phyloP scores from a whole-genome alignment of 2,888 invertebrate genomes.

The Aplocera efformata region DNA sequence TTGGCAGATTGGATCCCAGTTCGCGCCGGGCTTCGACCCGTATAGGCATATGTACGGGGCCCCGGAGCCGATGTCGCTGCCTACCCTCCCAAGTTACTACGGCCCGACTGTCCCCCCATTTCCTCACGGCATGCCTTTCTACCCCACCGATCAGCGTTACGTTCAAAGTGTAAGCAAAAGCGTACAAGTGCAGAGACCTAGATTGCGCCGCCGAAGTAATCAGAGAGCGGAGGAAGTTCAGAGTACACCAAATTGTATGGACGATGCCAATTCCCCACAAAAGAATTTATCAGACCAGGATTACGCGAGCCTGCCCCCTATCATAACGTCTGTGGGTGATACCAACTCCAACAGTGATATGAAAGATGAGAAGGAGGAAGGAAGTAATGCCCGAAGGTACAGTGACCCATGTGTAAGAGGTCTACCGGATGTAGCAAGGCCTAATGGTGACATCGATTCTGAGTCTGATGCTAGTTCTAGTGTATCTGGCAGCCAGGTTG shows the following conservation, averaged over 20 bases:
- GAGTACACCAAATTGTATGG: constrained; percentile 46
- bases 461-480: constrained; percentile 79
- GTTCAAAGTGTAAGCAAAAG: constrained; percentile 57
- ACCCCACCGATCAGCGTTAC: constrained; percentile 60
- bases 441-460: constrained; percentile 73
- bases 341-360: constrained; percentile 72
- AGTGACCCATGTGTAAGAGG: constrained; percentile 85
- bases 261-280: constrained; percentile 54
- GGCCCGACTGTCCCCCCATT: constrained; percentile 39
- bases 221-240: constrained; percentile 55
- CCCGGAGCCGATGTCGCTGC: constrained; percentile 83
- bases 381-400: constrained; percentile 80
- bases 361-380: constrained; percentile 74
- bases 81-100: constrained; percentile 81
- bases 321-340: constrained; percentile 78
- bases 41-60: constrained; percentile 77
- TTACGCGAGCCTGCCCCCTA: constrained; percentile 86
- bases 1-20: constrained; percentile 57
- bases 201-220: constrained; percentile 50
- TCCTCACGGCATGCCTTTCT: constrained; percentile 33
- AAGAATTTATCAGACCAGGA: constrained; percentile 72
- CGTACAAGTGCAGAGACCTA: constrained; percentile 58
- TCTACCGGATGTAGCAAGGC: constrained; percentile 60
- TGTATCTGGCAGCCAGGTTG: constrained; percentile 75
- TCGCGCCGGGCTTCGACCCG: constrained; percentile 66